These are phyloP conservation scores for pig (Sus scrofa) DNA, from an alignment of 2,113 vertebrate species.

Conservation along the genomic window T2T-Sscrofa CM000823.6:5502001-5502500, in stretches of 20 bases:
- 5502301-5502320: neutral
- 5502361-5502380: neutral
- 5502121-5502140: neutral
- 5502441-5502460: constrained; percentile 12
- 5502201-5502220: neutral
- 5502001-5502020: neutral
- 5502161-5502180: neutral
- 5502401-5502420: constrained; percentile 14
- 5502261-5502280: neutral
- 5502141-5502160: neutral
- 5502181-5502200: neutral
- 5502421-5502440: neutral
- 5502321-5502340: neutral
- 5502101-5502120: neutral
- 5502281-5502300: neutral
- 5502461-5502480: neutral
- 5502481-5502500: neutral
- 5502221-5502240: neutral
- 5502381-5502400: neutral
- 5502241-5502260: neutral
- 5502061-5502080: neutral
- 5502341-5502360: neutral
- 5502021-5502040: neutral
- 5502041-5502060: neutral
- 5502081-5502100: neutral